These are phyloP conservation scores for Lasioglossum figueresi DNA, from an alignment of 2,888 invertebrate genomes.

Conservation along the genomic window DNA sequence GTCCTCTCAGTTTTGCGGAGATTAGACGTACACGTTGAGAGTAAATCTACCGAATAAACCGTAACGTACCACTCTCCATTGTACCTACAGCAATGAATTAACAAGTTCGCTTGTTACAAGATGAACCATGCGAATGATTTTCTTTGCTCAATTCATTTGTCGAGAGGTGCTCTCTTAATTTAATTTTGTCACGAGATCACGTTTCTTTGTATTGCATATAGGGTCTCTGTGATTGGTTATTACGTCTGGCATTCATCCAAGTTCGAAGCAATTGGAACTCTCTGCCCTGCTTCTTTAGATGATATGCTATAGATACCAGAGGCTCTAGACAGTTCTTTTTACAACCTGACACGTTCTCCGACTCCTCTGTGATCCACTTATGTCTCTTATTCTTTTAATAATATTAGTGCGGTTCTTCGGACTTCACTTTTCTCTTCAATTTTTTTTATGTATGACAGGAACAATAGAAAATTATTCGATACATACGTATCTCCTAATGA, in stretches of 20 bases:
- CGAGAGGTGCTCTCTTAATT: background rate
- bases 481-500: too few species aligned
- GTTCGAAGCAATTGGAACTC: background rate
- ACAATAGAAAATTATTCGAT: background rate
- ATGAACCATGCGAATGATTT: background rate
- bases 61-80: too few species aligned
- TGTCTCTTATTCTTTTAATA: background rate
- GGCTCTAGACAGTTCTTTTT: slow-evolving; percentile 9
- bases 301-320: background rate
- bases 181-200: background rate
- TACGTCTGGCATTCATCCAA: background rate
- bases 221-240: background rate
- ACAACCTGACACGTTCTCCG: background rate
- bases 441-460: background rate
- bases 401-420: background rate
- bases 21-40: too few species aligned
- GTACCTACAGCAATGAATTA: too few species aligned
- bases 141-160: background rate
- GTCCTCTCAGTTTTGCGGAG: too few species aligned
- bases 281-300: background rate
- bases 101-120: background rate
- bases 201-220: background rate
- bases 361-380: background rate
- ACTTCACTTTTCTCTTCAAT: too few species aligned
- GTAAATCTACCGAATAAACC: too few species aligned